These are phyloP conservation scores for Mechanitis mazaeus DNA, from an alignment of 2,888 invertebrate genomes.

Conservation along the genomic window DNA sequence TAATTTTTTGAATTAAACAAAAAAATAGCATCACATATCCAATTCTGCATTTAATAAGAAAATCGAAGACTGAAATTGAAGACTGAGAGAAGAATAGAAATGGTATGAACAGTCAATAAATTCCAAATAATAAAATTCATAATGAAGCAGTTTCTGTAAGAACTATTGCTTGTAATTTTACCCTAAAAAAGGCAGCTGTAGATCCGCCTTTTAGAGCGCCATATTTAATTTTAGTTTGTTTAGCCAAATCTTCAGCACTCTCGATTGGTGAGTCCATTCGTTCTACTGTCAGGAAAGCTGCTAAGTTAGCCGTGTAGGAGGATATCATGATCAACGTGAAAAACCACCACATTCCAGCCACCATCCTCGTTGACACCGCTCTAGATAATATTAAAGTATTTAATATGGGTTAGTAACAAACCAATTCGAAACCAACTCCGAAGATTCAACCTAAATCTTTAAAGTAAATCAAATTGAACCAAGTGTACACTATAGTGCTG, in stretches of 20 bases:
- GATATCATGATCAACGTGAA: constrained; percentile 97
- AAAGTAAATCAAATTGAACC: no score
- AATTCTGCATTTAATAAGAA: no score
- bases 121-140: no score
- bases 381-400: constrained; percentile 55
- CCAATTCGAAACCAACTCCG: neutral
- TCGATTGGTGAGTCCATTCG: constrained; percentile 96
- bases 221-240: constrained; percentile 97
- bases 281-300: constrained; percentile 94
- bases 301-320: constrained; percentile 96
- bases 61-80: no score
- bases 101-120: no score
- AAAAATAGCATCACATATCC: no score
- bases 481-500: no score
- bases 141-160: no score
- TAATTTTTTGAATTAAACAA: no score
- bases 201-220: constrained; percentile 95
- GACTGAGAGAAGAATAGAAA: no score
- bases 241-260: constrained; percentile 95
- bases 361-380: constrained; percentile 91
- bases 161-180: constrained; percentile 53
- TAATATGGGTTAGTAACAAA: constrained; percentile 5
- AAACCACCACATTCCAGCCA: constrained; percentile 97
- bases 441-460: neutral
- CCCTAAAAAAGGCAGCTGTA: constrained; percentile 95